These are phyloP conservation scores for Ranitomeya variabilis DNA, from an alignment of 2,113 vertebrate species.

Conservation along the genomic window DNA sequence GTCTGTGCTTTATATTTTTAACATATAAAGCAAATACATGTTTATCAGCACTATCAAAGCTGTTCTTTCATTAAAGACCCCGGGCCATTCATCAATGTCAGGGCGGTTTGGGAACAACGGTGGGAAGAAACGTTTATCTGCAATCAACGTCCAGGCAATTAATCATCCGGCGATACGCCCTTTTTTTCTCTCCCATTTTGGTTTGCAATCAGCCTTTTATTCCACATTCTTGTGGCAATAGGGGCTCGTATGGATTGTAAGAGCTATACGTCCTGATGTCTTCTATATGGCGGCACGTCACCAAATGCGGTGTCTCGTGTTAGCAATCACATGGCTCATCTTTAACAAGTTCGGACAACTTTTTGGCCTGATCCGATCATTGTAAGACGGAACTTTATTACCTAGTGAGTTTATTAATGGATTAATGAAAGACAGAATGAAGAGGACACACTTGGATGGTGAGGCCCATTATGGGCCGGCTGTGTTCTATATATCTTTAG, in stretches of 20 bases:
- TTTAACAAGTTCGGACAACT: not conserved
- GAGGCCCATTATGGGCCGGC: not conserved
- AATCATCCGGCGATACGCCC: slow-evolving; percentile 50
- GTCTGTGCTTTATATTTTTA: slow-evolving; percentile 50
- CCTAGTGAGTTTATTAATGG: not conserved
- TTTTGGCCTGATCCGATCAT: not conserved
- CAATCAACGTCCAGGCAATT: slow-evolving; percentile 54
- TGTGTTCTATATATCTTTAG: too few relatives aligned
- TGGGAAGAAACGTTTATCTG: slow-evolving; percentile 60
- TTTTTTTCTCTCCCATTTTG: slow-evolving; percentile 24
- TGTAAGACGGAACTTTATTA: not conserved
- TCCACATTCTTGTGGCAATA: slow-evolving; percentile 9
- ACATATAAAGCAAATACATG: slow-evolving; percentile 58
- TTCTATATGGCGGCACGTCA: not conserved
- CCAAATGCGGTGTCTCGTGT: not conserved
- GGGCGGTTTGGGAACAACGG: slow-evolving; percentile 55
- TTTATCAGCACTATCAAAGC: slow-evolving; percentile 57
- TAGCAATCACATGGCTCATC: too few relatives aligned
- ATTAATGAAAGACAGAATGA: too few relatives aligned
- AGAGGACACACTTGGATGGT: not conserved
- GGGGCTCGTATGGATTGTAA: not conserved
- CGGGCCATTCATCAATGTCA: slow-evolving; percentile 49
- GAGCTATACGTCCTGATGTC: not conserved
- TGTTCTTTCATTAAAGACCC: slow-evolving; percentile 52
- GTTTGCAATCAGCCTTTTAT: slow-evolving; percentile 33